Conservation (phyloP, 2,113 vertebrate genomes). For the Entosphenus tridentatus region DNA sequence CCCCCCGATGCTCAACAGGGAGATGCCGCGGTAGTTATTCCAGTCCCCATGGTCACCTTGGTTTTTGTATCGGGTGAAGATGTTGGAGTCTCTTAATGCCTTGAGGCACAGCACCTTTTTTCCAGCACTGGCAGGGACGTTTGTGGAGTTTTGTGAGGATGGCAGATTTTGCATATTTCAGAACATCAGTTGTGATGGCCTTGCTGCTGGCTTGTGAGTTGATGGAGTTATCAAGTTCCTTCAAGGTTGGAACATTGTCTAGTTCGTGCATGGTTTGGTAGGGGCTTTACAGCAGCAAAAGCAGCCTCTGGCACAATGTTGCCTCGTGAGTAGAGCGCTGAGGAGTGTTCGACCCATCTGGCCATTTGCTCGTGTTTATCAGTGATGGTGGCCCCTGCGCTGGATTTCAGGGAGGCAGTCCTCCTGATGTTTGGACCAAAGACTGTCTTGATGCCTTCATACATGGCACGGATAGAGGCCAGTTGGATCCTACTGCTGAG, state of each 20-base stretch:
- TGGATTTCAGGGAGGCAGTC: conserved; percentile 2
- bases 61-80: not conserved
- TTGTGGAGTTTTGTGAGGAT: not conserved
- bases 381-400: not conserved
- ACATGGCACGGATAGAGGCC: not conserved
- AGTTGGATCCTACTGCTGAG: not conserved
- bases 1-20: not conserved
- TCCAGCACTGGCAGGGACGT: not conserved
- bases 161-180: not conserved
- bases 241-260: not conserved
- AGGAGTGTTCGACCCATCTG: not conserved
- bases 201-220: not conserved
- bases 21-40: conserved; percentile 1
- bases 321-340: not conserved
- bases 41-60: not conserved
- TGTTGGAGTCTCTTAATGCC: not conserved
- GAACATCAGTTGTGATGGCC: not conserved
- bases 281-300: not conserved
- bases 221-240: not conserved
- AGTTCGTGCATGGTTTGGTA: not conserved
- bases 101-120: not conserved
- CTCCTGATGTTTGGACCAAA: conserved; percentile 1
- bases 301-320: conserved; percentile 1
- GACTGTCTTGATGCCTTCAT: not conserved
- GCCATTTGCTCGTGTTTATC: conserved; percentile 4